These are phyloP conservation scores for Trematomus loennbergii DNA, from an alignment of 2,113 vertebrate species.

Conservation along the genomic window DNA sequence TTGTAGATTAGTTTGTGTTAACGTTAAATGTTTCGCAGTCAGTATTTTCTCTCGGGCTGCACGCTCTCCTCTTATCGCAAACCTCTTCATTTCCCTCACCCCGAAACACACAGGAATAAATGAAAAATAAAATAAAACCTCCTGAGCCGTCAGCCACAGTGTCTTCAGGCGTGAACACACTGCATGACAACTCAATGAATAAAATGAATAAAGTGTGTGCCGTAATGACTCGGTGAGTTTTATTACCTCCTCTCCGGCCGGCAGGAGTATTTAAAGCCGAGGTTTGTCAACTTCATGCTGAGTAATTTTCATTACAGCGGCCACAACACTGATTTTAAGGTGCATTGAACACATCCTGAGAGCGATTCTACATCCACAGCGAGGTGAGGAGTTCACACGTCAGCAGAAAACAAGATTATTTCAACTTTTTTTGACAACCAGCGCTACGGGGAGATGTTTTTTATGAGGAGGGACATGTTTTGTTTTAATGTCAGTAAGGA, in stretches of 20 bases:
- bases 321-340: neutral
- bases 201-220: slow-evolving; percentile 59
- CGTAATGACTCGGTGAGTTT: slow-evolving; percentile 60
- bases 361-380: neutral
- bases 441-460: too few relatives aligned
- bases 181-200: slow-evolving; percentile 70
- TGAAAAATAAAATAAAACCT: slow-evolving; percentile 11
- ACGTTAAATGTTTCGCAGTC: too few relatives aligned
- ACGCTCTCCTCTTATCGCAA: slow-evolving; percentile 37
- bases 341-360: neutral
- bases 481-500: too few relatives aligned
- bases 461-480: too few relatives aligned
- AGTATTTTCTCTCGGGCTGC: neutral
- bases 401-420: neutral
- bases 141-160: slow-evolving; percentile 15
- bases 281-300: neutral
- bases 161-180: slow-evolving; percentile 63
- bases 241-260: neutral
- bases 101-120: neutral
- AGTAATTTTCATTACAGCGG: neutral
- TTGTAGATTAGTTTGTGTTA: too few relatives aligned
- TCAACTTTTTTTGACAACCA: too few relatives aligned
- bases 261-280: neutral
- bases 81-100: neutral
- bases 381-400: too few relatives aligned